phyloP scores from a whole-genome alignment of 2,113 vertebrate species.

The Numenius arquata region DNA sequence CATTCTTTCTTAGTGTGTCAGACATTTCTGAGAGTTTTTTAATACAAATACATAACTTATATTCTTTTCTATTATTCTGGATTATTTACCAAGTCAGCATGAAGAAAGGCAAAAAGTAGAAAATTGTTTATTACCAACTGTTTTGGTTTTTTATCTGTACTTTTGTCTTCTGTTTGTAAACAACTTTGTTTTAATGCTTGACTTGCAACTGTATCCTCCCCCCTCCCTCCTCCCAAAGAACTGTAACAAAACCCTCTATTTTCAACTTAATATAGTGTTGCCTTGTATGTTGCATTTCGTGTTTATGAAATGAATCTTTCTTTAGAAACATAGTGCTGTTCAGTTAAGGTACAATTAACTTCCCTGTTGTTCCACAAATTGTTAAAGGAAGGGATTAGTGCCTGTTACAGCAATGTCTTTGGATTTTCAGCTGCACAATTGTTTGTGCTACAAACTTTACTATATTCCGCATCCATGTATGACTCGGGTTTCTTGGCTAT shows the following conservation, averaged over 20 bases:
- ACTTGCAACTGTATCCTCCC: background rate
- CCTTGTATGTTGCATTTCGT: background rate
- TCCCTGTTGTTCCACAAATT: background rate
- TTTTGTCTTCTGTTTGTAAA: background rate
- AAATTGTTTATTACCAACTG: background rate
- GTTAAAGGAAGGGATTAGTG: background rate
- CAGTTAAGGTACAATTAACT: background rate
- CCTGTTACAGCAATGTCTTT: background rate
- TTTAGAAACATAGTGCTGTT: background rate
- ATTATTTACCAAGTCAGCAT: background rate
- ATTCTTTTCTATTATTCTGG: background rate
- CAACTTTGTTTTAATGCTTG: background rate
- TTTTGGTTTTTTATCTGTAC: background rate
- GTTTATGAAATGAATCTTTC: background rate
- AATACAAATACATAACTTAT: background rate
- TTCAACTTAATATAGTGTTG: background rate
- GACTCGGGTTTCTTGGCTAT: background rate
- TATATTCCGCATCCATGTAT: background rate
- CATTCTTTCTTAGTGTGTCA: background rate
- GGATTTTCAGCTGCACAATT: background rate
- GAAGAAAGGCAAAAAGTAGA: background rate
- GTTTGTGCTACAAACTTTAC: background rate
- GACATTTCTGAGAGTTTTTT: background rate
- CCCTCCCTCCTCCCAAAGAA: background rate
- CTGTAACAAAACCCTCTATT: background rate